A percentile compares a stretch with the other conserved stretches of the same genome.
Evolutionary conservation across 2,113 vertebrate species (phyloP).

Genomic region (Phalacrocorax aristotelis): DNA sequence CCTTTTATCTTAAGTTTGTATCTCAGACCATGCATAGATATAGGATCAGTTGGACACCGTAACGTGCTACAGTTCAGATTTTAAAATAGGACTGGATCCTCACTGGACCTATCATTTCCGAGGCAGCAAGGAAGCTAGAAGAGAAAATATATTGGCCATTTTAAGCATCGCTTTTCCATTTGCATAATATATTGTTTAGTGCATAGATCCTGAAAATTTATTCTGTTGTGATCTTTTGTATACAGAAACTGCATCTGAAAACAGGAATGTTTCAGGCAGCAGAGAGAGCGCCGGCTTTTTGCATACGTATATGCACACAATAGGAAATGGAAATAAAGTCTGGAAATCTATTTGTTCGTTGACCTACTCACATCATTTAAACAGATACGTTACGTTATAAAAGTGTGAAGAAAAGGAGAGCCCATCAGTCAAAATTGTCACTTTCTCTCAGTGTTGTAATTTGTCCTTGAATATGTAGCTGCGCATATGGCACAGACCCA

Average conservation of each 20-base stretch:
- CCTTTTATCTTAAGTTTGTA: background rate
- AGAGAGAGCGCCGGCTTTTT: background rate
- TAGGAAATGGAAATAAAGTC: background rate
- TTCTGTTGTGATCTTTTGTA: background rate
- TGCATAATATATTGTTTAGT: background rate
- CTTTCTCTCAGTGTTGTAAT: conserved; percentile 25
- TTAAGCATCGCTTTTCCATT: background rate
- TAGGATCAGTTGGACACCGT: background rate
- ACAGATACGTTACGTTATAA: background rate
- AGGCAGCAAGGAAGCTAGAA: background rate
- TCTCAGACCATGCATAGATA: background rate
- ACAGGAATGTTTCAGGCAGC: background rate
- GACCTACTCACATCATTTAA: background rate
- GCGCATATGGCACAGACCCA: conserved; percentile 58
- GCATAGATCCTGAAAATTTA: background rate
- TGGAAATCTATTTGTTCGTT: background rate
- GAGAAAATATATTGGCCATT: background rate
- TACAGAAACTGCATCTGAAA: background rate
- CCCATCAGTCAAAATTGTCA: conserved; percentile 51
- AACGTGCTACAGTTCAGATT: background rate
- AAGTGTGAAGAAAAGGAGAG: conserved; percentile 29
- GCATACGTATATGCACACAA: background rate
- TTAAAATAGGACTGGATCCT: background rate
- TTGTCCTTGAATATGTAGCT: conserved; percentile 46
- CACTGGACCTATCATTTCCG: background rate